A percentile compares a stretch with the other conserved stretches of the same genome.
phyloP scores from a whole-genome alignment of 2,797 vertebrate genomes.

The Halcyon chelicuti region DNA sequence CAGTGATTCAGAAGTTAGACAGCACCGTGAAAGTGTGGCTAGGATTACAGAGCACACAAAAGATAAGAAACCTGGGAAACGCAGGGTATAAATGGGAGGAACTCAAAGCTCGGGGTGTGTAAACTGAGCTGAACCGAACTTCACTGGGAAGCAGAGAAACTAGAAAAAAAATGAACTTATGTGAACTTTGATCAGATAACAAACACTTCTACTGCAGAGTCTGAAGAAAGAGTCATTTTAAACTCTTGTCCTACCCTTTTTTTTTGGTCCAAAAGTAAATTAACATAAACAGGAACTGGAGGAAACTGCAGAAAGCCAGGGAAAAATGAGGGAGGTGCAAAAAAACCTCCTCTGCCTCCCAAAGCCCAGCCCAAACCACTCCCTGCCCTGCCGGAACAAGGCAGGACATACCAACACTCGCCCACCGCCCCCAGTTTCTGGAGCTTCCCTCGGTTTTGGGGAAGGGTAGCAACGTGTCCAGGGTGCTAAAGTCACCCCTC shows the following conservation, averaged over 20 bases:
- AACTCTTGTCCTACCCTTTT: not conserved
- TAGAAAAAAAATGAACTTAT: not conserved
- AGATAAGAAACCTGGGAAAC: constrained; percentile 27
- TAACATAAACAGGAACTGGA: not conserved
- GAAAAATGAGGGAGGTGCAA: not conserved
- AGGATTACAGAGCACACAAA: constrained; percentile 15
- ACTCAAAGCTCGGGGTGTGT: not conserved
- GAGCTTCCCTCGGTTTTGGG: not conserved
- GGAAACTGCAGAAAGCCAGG: not conserved
- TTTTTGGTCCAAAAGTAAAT: not conserved
- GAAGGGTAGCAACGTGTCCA: fast-evolving
- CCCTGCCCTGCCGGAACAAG: not conserved
- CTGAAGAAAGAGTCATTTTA: not conserved
- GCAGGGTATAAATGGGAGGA: not conserved
- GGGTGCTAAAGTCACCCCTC: not conserved
- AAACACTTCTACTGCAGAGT: not conserved
- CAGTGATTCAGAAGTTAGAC: not conserved
- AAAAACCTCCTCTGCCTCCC: fast-evolving
- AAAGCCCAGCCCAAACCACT: not conserved
- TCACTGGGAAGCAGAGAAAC: not conserved
- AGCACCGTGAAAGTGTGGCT: not conserved
- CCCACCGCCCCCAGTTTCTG: fast-evolving
- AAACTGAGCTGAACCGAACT: not conserved
- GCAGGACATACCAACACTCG: not conserved
- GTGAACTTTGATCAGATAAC: not conserved